These are phyloP conservation scores for Palloptera scutellata DNA, from an alignment of 2,888 invertebrate species.

Conservation along the genomic window DNA sequence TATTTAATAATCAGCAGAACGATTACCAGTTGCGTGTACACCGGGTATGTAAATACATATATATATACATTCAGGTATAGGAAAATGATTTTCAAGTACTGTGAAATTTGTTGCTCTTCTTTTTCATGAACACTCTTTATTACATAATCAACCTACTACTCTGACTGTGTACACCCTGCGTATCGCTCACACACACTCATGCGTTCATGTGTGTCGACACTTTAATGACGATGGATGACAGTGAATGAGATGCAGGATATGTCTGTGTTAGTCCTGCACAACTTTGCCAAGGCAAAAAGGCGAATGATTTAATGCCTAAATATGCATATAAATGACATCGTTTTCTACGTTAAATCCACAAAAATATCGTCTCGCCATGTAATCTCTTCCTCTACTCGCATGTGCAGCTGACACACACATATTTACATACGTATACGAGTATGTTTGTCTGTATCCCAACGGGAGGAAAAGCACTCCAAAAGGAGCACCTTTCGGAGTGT, in stretches of 20 bases:
- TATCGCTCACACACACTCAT: neutral
- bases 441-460: too few species aligned
- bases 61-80: too few species aligned
- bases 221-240: slow-evolving; percentile 47
- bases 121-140: slow-evolving; percentile 4
- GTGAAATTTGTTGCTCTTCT: slow-evolving; percentile 12
- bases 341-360: slow-evolving; percentile 28
- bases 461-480: too few species aligned
- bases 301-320: slow-evolving; percentile 47
- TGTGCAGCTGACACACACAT: too few species aligned
- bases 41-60: too few species aligned
- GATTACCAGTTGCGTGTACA: too few species aligned
- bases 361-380: slow-evolving; percentile 32
- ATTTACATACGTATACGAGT: too few species aligned
- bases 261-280: slow-evolving; percentile 3
- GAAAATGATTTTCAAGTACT: too few species aligned
- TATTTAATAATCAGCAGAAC: too few species aligned
- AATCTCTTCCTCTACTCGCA: neutral
- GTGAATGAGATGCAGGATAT: slow-evolving; percentile 39
- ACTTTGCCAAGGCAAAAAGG: slow-evolving; percentile 32
- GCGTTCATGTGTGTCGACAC: slow-evolving; percentile 23
- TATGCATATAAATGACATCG: slow-evolving; percentile 49
- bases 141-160: too few species aligned
- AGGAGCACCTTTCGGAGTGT: too few species aligned
- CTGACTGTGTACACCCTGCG: neutral